Conservation (phyloP, 2,113 vertebrate species). For the Rhynchomys soricoides region DNA sequence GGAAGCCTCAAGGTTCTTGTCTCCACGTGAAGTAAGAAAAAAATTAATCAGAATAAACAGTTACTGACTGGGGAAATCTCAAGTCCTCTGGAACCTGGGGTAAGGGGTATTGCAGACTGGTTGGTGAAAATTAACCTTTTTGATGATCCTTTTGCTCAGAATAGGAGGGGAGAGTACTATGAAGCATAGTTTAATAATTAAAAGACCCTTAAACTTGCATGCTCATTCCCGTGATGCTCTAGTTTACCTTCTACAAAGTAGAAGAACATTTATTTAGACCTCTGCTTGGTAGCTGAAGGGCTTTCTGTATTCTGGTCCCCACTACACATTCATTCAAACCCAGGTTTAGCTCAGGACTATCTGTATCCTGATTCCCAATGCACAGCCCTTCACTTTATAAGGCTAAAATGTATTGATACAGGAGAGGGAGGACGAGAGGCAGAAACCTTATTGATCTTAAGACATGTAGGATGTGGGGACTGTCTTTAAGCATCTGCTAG, state of each 20-base stretch:
- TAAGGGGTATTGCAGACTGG: not conserved
- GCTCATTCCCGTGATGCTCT: not conserved
- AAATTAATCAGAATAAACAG: not conserved
- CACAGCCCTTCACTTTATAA: accelerated
- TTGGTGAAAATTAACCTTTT: accelerated
- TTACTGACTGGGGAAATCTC: not conserved
- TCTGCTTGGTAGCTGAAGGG: not conserved
- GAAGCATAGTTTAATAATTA: not conserved
- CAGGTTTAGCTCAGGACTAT: too few relatives aligned
- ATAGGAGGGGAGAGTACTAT: accelerated
- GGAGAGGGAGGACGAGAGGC: accelerated
- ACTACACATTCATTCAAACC: too few relatives aligned
- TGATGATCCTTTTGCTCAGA: not conserved
- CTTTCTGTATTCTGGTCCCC: accelerated
- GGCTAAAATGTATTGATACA: not conserved
- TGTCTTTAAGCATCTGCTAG: not conserved
- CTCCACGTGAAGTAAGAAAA: not conserved
- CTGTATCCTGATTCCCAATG: too few relatives aligned
- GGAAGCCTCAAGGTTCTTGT: not conserved
- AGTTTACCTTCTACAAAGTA: not conserved
- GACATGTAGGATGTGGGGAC: accelerated
- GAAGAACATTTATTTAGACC: not conserved
- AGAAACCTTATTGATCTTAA: not conserved
- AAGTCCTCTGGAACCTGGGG: not conserved
- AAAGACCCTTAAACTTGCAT: not conserved